Evolutionary conservation across 2,797 vertebrate species (phyloP), one percentile per base, ranked within the genome.

Genomic region (Anabacerthia variegaticeps): DNA sequence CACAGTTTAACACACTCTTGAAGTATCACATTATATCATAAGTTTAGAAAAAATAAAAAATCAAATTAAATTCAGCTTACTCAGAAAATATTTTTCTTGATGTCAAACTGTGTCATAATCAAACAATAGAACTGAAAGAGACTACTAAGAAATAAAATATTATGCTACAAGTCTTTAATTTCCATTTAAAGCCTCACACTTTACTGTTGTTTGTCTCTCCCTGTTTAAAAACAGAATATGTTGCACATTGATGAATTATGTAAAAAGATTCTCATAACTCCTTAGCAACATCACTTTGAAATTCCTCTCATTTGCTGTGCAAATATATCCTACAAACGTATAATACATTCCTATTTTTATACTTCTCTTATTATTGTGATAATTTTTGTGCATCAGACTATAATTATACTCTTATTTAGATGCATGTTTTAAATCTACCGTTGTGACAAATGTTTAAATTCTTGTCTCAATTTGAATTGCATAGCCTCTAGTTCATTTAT

Each of bases 401-500:
- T 54, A 91, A 95, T 92, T 92, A 87, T 88, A 63, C 49, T 92
- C 27, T 71, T 96, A 91, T 59, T 94, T 96, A 85, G 49, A 77
- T 90, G n/a, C 68, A 58, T 43, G 81, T 39, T 97, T 95, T 82
- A 95, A 86, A 96, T 54, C 37, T 94, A 74, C 10, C 32, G 2
- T 77, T 93, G 67, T 67, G 94, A 84, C 71, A 87, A 93, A 94
- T 37, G 34, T 85, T 92, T 73, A 95, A 95, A 77, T 88, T 32
- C 12, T 77, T 69, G 62, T 54, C 85, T 83, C 32, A 93, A 93
- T 97, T 94, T 95, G 43, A 79, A 95, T 91, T 95, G 75, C 67
- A 67, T 93, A 91, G 77, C 46, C 62, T 91, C 88, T 82, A 68
- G 15, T 88, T 87, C 68, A 95, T 92, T 96, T 96, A 85, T 91